Conservation (phyloP, 2,888 invertebrate species). For the Epistrophe grossulariae region DNA sequence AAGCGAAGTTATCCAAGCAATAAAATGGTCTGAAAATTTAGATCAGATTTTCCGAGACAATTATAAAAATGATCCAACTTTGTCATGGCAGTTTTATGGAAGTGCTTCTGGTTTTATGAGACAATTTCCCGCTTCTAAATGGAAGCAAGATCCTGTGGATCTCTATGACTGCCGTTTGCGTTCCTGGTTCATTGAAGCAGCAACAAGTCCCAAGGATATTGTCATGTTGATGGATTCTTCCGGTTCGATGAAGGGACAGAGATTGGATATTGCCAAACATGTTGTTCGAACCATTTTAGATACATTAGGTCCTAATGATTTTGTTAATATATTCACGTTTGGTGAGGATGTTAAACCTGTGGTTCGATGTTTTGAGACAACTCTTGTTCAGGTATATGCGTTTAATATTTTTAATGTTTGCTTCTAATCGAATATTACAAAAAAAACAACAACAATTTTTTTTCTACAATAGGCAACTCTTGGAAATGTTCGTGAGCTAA, state of each 20-base stretch:
- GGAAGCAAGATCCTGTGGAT: constrained; percentile 93
- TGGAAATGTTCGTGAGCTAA: constrained; percentile 92
- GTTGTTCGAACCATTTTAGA: constrained; percentile 95
- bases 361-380: constrained; percentile 95
- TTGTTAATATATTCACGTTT: constrained; percentile 98
- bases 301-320: constrained; percentile 98
- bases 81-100: constrained; percentile 99
- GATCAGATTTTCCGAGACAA: constrained; percentile 95
- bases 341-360: constrained; percentile 91
- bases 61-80: constrained; percentile 92
- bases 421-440: neutral
- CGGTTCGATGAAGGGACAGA: constrained; percentile 95
- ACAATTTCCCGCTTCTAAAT: constrained; percentile 96
- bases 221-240: constrained; percentile 93
- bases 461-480: constrained; percentile 89
- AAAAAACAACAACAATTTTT: neutral
- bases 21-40: constrained; percentile 97
- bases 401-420: neutral
- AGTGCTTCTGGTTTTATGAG: constrained; percentile 98
- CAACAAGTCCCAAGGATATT: constrained; percentile 98
- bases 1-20: constrained; percentile 93
- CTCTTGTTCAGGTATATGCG: constrained; percentile 91
- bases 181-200: constrained; percentile 99
- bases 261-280: constrained; percentile 95
- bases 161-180: constrained; percentile 97